Evolutionary conservation across 2,113 vertebrate species (phyloP), one percentile per base, ranked within the genome.

Genomic region (Tetrao urogallus): DNA sequence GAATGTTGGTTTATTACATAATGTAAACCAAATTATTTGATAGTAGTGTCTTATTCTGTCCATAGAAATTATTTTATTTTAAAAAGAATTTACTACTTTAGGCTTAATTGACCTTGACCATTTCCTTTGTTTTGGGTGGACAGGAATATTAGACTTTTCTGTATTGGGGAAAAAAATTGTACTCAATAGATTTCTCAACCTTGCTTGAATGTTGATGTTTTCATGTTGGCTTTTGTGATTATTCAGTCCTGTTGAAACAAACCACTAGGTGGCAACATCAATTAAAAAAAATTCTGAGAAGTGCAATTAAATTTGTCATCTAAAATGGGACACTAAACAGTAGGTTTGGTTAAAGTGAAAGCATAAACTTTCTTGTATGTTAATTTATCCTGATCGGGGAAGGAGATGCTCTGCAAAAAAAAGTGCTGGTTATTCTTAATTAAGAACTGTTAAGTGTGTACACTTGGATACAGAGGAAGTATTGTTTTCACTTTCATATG

Each of bases 201-300:
- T 56, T 66, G 16, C 0, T 78, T 15, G 52, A 30, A 42, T 4
- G 8, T 45, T 54, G 24, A 18, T 38, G 25, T 57, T 92, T 52
- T 85, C 43, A 9, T 88, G 42, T 40, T 86, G 82, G 32, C 32
- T 92, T 80, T 69, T 57, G 42, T 32, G 76, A 22, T 78, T 90
- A 57, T 71, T 90, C 77, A 57, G 75, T 70, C 34, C 8, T 76
- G n/a, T 79, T 82, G 76, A 81, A 94, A 85, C 50, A 96, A 82
- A 58, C 94, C 96, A 0, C 95, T 95, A 97, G 96, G 80, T 95
- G 96, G 96, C 96, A 95, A 93, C 74, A 63, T 72, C 76, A 95
- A 94, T 93, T 97, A 74, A 86, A 93, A 93, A 84, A 67, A 80
- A 82, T n/a, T 82, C 17, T 34, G 47, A 36, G 50, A 48, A 16